A percentile compares a stretch with the other conserved stretches of the same genome.
phyloP scores from a whole-genome alignment of 2,797 vertebrate species.

The Helarctos malayanus region DNA sequence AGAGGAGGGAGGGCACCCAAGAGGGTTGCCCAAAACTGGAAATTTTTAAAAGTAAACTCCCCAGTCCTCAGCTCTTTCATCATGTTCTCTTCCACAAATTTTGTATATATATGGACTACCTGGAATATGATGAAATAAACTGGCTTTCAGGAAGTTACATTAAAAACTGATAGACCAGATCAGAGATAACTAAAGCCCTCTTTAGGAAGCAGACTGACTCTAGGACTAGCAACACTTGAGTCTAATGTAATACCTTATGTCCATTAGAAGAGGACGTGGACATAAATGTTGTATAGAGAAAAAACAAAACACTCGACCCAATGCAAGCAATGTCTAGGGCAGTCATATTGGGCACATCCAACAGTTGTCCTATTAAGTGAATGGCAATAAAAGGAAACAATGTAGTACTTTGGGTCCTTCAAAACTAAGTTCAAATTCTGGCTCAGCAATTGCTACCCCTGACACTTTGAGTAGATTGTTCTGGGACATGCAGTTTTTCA shows the following conservation, averaged over 20 bases:
- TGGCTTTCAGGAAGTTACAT: constrained; percentile 24
- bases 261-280: background rate
- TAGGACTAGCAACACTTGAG: background rate
- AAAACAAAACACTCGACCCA: background rate
- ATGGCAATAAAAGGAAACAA: background rate
- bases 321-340: background rate
- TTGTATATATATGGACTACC: background rate
- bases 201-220: background rate
- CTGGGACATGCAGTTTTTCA: background rate
- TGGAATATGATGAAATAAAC: background rate
- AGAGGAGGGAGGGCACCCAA: background rate
- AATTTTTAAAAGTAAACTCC: background rate
- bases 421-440: background rate
- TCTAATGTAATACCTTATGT: background rate
- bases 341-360: background rate
- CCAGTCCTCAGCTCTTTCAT: background rate
- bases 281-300: background rate
- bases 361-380: background rate
- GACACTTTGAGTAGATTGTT: background rate
- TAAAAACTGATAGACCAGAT: constrained; percentile 14
- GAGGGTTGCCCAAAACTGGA: background rate
- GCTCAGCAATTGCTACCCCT: background rate
- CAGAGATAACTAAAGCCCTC: background rate
- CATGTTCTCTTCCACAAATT: background rate
- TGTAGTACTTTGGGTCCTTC: background rate